These are phyloP conservation scores for Falco peregrinus DNA, from an alignment of 2,797 vertebrate genomes.

Conservation along the genomic window DNA sequence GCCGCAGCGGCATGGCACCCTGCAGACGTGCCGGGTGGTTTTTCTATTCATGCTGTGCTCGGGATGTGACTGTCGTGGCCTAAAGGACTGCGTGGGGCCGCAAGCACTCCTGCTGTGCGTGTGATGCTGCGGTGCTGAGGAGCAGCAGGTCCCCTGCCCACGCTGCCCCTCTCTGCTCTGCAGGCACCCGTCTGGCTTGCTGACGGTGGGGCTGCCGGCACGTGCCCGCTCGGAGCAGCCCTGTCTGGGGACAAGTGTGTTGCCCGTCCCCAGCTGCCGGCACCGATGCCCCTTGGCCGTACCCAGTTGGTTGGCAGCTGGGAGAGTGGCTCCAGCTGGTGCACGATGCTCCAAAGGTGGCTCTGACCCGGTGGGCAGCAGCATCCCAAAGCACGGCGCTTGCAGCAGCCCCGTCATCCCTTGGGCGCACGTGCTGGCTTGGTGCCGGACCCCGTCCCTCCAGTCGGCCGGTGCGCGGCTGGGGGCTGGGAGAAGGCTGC, in stretches of 20 bases:
- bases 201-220: neutral
- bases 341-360: rapidly evolving
- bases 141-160: neutral
- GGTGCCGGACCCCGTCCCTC: rapidly evolving
- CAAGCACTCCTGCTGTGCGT: rapidly evolving
- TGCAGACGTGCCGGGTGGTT: neutral
- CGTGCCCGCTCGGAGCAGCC: neutral
- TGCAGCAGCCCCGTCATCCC: rapidly evolving
- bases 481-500: neutral
- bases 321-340: neutral
- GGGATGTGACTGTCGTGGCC: neutral
- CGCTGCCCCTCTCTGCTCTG: neutral
- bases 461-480: rapidly evolving
- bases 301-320: rapidly evolving
- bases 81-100: rapidly evolving
- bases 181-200: rapidly evolving
- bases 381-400: rapidly evolving
- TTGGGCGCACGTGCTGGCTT: rapidly evolving
- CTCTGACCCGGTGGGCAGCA: neutral
- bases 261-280: rapidly evolving
- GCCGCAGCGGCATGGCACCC: neutral
- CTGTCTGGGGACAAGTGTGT: rapidly evolving
- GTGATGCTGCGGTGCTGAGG: rapidly evolving
- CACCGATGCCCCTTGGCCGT: rapidly evolving
- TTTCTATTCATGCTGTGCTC: neutral